phyloP scores from a whole-genome alignment of 1,140 invertebrate species.

The Akabosia matsudoensis region DNA sequence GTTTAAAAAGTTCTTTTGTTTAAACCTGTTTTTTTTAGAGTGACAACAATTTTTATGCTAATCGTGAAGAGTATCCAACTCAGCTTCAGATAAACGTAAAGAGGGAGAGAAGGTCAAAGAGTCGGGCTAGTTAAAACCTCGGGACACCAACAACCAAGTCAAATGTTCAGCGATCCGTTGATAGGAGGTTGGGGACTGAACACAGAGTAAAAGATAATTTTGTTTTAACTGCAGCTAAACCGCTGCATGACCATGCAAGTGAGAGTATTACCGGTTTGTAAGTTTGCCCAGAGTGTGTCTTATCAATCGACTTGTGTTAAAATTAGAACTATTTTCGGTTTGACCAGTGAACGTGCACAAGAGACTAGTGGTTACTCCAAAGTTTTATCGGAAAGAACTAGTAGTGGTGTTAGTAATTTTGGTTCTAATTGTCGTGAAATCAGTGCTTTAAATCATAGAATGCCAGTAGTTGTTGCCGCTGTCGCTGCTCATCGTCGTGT shows the following conservation, averaged over 20 bases:
- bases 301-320: conserved; percentile 21
- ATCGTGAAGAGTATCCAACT: no score
- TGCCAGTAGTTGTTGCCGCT: conserved; percentile 42
- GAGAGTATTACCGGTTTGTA: conserved; percentile 18
- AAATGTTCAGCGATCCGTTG: no score
- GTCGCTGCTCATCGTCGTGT: conserved; percentile 32
- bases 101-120: no score
- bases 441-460: conserved; percentile 20
- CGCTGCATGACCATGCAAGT: conserved; percentile 36
- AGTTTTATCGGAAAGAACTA: conserved; percentile 12
- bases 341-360: not conserved
- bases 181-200: no score
- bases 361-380: conserved; percentile 11
- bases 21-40: no score
- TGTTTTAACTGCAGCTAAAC: no score
- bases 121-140: no score
- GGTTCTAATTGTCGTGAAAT: not conserved
- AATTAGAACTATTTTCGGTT: conserved; percentile 20
- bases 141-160: no score
- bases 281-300: conserved; percentile 9
- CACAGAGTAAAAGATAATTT: no score
- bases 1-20: no score
- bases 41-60: no score
- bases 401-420: not conserved
- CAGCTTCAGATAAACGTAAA: no score